phyloP scores from a whole-genome alignment of 2,888 invertebrate species.

The Zele albiditarsus region DNA sequence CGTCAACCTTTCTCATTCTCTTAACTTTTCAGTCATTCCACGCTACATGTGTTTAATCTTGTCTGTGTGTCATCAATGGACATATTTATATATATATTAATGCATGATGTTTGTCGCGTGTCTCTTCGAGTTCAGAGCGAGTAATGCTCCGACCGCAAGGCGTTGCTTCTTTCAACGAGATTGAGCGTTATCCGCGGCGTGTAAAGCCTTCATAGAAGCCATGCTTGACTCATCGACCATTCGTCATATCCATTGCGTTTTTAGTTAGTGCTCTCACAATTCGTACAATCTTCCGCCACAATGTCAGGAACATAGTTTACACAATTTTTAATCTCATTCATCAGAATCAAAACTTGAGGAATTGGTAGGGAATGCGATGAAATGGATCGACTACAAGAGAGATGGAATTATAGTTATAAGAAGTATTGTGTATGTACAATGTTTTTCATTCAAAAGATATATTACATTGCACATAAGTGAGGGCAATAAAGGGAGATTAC shows the following conservation, averaged over 20 bases:
- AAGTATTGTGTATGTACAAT: too few species aligned
- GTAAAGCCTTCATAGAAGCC: background rate
- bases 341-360: too few species aligned
- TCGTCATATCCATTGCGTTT: conserved; percentile 12
- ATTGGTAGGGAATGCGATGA: too few species aligned
- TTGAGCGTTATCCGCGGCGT: conserved; percentile 3
- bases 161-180: conserved; percentile 28
- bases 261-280: too few species aligned
- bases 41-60: conserved; percentile 11
- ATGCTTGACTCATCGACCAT: conserved; percentile 23
- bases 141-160: background rate
- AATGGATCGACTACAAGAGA: too few species aligned
- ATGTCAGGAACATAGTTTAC: too few species aligned
- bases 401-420: too few species aligned
- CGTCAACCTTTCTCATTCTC: conserved; percentile 11
- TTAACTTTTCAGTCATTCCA: conserved; percentile 35
- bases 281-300: too few species aligned
- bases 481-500: too few species aligned
- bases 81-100: background rate
- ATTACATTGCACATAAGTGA: too few species aligned
- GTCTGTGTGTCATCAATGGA: background rate
- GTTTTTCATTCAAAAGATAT: too few species aligned
- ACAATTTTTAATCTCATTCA: too few species aligned
- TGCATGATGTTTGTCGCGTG: conserved; percentile 27
- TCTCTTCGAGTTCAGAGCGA: conserved; percentile 21